Conservation (phyloP, 2,113 vertebrate genomes). For the Hoplias malabaricus region DNA sequence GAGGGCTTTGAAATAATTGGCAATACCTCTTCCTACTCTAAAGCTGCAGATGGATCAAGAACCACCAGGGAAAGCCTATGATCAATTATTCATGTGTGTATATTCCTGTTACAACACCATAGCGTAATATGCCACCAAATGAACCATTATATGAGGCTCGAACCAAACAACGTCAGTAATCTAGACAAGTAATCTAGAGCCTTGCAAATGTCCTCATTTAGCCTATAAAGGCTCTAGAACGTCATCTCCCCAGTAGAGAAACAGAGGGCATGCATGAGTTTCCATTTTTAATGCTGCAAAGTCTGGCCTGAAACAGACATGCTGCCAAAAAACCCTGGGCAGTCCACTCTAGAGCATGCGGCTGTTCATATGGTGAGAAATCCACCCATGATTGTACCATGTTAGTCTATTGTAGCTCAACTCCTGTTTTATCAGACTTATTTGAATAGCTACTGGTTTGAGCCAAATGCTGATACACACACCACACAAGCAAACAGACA, state of each 20-base stretch:
- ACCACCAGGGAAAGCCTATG: conserved; percentile 32
- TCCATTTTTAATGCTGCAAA: conserved; percentile 47
- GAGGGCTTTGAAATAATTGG: conserved; percentile 66
- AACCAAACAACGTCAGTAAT: conserved; percentile 31
- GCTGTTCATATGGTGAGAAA: no score
- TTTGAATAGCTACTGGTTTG: no score
- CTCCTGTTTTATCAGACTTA: no score
- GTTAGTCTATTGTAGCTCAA: no score
- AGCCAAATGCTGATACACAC: no score
- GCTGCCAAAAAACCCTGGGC: neutral
- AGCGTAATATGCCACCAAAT: conserved; percentile 33
- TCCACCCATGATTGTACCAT: no score
- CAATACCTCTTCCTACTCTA: conserved; percentile 28
- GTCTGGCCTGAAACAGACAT: conserved; percentile 15
- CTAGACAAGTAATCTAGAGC: conserved; percentile 23
- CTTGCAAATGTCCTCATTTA: conserved; percentile 29
- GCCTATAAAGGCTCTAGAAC: conserved; percentile 9
- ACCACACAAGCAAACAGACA: no score
- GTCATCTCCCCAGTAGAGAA: neutral
- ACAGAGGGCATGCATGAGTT: conserved; percentile 2
- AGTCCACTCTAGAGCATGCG: neutral
- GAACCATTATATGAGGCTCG: conserved; percentile 11
- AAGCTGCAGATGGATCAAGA: conserved; percentile 29
- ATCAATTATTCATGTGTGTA: conserved; percentile 37
- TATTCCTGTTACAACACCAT: conserved; percentile 36